Conservation (phyloP, 2,113 vertebrate species). For the Pardalotus punctatus region DNA sequence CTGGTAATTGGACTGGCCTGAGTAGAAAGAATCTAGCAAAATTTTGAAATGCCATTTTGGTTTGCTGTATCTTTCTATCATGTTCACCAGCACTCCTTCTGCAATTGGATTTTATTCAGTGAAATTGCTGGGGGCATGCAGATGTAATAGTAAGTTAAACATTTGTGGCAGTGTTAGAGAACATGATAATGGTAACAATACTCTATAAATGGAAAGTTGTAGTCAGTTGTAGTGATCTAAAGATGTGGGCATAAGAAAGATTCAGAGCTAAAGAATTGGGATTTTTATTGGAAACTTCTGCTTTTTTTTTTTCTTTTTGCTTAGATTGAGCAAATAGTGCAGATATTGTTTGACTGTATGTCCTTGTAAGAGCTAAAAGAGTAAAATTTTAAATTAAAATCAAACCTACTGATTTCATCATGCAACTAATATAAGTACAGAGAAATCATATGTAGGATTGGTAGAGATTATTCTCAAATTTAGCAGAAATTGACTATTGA, state of each 20-base stretch:
- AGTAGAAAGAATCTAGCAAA: background rate
- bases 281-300: background rate
- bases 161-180: conserved; percentile 16
- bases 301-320: background rate
- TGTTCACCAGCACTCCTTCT: background rate
- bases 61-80: background rate
- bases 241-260: background rate
- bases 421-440: background rate
- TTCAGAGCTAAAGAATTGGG: background rate
- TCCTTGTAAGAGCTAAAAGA: background rate
- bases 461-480: background rate
- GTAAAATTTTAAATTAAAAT: background rate
- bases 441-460: background rate
- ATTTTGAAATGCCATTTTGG: conserved; percentile 1
- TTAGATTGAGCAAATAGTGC: background rate
- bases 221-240: background rate
- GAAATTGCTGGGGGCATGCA: background rate
- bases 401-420: background rate
- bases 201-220: background rate
- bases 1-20: background rate
- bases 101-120: conserved; percentile 8
- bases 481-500: background rate
- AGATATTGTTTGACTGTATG: background rate
- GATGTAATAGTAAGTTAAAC: background rate
- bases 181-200: conserved; percentile 9